phyloP scores from a whole-genome alignment of 2,888 invertebrate species.

The Epirrita christyi region DNA sequence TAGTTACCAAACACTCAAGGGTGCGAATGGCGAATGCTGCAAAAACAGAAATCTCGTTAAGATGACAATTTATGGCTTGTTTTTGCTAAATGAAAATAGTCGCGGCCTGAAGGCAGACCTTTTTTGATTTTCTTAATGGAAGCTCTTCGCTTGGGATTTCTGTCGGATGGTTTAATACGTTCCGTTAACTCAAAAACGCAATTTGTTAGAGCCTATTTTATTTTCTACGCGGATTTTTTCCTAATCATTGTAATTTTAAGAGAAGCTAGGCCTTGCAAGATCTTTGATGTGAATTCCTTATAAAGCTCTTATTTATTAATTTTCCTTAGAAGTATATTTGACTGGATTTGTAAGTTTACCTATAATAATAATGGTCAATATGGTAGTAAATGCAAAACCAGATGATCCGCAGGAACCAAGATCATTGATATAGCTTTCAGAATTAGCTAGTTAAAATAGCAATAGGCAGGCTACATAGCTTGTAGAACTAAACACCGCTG shows the following conservation, averaged over 20 bases:
- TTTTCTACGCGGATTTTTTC: slow-evolving; percentile 42
- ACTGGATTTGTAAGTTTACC: no score
- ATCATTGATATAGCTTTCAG: no score
- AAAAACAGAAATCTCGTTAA: slow-evolving; percentile 84
- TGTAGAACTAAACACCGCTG: no score
- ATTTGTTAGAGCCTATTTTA: slow-evolving; percentile 56
- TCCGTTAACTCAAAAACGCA: slow-evolving; percentile 63
- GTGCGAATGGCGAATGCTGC: slow-evolving; percentile 80
- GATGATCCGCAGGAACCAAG: no score
- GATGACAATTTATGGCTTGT: slow-evolving; percentile 85
- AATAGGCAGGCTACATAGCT: no score
- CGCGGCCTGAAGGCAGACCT: slow-evolving; percentile 79
- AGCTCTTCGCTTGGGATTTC: slow-evolving; percentile 82
- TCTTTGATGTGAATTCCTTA: slow-evolving; percentile 8
- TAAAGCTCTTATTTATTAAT: no score
- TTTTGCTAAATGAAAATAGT: slow-evolving; percentile 85
- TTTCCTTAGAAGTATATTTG: no score
- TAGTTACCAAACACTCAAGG: slow-evolving; percentile 67
- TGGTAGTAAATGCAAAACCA: no score
- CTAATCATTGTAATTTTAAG: slow-evolving; percentile 38
- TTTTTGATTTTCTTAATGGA: slow-evolving; percentile 85
- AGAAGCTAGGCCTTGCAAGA: no score
- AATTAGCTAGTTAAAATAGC: no score
- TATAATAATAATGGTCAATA: no score
- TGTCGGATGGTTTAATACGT: slow-evolving; percentile 75